A percentile compares a stretch with the other conserved stretches of the same genome.
Conservation (phyloP, 1,140 invertebrate species). For the Anastrepha ludens region DNA sequence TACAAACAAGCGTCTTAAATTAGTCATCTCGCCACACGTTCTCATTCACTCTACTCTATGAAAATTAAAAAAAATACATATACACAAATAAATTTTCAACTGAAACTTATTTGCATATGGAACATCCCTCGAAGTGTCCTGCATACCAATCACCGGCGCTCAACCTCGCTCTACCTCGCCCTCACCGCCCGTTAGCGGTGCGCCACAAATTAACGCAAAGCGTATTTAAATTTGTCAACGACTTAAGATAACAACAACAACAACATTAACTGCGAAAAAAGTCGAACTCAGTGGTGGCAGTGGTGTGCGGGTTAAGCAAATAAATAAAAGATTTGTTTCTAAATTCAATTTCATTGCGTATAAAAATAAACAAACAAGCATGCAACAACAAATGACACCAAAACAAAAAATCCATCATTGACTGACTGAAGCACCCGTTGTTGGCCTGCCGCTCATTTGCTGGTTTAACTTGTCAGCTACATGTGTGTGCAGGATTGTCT, state of each 20-base stretch:
- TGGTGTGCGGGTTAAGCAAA: constrained; percentile 27
- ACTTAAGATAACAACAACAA: constrained; percentile 22
- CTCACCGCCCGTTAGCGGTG: not conserved
- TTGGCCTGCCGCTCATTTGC: constrained; percentile 4
- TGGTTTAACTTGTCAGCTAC: not conserved
- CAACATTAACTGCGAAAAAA: not conserved
- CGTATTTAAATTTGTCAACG: constrained; percentile 46
- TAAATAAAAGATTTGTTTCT: constrained; percentile 46
- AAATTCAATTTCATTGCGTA: constrained; percentile 47
- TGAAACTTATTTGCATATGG: not conserved
- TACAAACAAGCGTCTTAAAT: constrained; percentile 2
- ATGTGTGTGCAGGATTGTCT: not conserved
- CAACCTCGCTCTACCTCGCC: not conserved
- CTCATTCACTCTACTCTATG: not conserved
- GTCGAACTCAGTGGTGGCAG: not conserved
- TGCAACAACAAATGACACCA: not conserved
- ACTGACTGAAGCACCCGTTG: no score
- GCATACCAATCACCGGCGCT: not conserved
- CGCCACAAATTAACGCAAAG: constrained; percentile 46
- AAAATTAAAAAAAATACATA: not conserved
- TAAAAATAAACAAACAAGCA: constrained; percentile 37
- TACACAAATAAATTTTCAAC: not conserved
- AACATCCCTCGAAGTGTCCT: not conserved
- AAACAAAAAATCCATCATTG: not conserved
- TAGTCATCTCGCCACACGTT: not conserved